phyloP scores from a whole-genome alignment of 1,140 invertebrate genomes.

The Panagrolaimus sp. region DNA sequence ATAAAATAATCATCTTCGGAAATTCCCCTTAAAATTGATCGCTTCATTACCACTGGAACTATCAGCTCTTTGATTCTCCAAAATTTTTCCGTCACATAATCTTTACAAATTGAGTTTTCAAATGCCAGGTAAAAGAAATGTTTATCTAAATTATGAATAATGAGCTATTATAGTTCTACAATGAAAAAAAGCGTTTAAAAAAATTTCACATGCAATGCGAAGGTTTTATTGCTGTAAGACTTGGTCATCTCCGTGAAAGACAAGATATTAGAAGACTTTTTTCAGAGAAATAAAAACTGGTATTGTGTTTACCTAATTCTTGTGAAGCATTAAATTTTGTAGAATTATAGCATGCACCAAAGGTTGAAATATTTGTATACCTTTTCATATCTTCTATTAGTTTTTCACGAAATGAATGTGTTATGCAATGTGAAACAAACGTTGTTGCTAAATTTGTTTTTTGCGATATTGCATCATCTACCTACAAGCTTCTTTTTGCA shows the following conservation, averaged over 20 bases:
- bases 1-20: not conserved
- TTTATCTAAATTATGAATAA: too few species aligned
- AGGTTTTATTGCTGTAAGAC: too few species aligned
- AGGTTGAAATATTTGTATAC: constrained; percentile 66
- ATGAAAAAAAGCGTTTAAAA: too few species aligned
- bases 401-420: not conserved
- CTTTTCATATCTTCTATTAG: constrained; percentile 58
- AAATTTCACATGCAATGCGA: too few species aligned
- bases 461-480: not conserved
- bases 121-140: not conserved
- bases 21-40: not conserved
- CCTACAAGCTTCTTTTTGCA: too few species aligned
- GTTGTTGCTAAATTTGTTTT: not conserved
- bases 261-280: too few species aligned
- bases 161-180: too few species aligned
- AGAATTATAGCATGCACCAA: constrained; percentile 64
- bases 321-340: constrained; percentile 6
- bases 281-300: too few species aligned
- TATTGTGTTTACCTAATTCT: constrained; percentile 77
- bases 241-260: too few species aligned
- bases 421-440: not conserved
- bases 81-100: constrained; percentile 7
- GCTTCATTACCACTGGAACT: not conserved
- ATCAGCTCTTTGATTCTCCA: not conserved
- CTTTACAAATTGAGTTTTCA: not conserved